Conservation (phyloP, 2,797 vertebrate species). For the Carduelis carduelis region DNA sequence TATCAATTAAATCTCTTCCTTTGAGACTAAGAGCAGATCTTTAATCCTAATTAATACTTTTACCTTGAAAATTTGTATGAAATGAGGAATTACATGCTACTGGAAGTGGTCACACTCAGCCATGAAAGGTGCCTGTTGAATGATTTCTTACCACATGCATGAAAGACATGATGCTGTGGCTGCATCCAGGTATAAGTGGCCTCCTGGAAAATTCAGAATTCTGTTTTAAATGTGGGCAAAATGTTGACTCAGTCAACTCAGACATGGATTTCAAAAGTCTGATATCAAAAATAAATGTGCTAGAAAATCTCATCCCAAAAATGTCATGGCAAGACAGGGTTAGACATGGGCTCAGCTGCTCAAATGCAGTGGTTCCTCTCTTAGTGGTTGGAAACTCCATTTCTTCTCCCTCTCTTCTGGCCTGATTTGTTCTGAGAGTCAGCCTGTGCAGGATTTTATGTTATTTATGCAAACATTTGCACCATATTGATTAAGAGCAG, state of each 20-base stretch:
- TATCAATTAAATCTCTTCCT: not conserved
- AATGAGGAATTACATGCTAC: not conserved
- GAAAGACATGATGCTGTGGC: not conserved
- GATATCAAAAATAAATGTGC: not conserved
- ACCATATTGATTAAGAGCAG: constrained; percentile 22
- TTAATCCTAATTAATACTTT: not conserved
- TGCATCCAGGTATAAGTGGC: not conserved
- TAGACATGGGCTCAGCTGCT: not conserved
- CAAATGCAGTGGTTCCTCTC: not conserved
- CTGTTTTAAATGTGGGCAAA: not conserved
- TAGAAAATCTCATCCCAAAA: not conserved
- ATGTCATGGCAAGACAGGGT: not conserved
- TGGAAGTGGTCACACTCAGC: not conserved
- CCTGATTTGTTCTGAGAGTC: not conserved
- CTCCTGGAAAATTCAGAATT: not conserved
- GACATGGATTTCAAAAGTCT: not conserved
- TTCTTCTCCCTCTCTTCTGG: not conserved
- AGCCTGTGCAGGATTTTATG: not conserved
- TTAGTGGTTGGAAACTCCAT: not conserved
- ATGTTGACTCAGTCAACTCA: not conserved
- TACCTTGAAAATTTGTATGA: not conserved
- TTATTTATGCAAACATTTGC: not conserved
- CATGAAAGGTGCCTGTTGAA: not conserved
- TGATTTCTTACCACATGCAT: not conserved
- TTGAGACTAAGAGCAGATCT: not conserved